Evolutionary conservation across 1,140 invertebrate species (phyloP).

Genomic region (Drosophila nigromelanica): DNA sequence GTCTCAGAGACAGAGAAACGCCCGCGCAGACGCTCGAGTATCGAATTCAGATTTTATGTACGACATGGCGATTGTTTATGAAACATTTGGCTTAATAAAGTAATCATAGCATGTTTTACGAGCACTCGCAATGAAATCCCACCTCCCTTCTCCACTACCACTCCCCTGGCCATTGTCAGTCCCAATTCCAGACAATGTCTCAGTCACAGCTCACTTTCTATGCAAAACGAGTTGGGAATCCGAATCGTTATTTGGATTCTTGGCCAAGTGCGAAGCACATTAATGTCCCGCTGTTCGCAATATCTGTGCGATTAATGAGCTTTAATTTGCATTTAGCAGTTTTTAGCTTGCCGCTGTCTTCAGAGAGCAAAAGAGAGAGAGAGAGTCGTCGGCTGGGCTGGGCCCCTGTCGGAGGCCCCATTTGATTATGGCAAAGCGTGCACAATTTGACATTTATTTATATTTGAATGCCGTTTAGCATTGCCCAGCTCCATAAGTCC

Average conservation of each 20-base stretch:
- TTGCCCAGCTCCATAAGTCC: constrained; percentile 63
- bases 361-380: constrained; percentile 6
- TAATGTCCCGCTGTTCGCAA: constrained; percentile 71
- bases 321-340: constrained; percentile 80
- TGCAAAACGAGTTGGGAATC: constrained; percentile 64
- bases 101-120: constrained; percentile 80
- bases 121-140: constrained; percentile 46
- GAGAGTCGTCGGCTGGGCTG: not conserved
- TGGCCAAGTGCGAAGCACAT: constrained; percentile 72
- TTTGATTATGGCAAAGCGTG: constrained; percentile 74
- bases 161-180: not conserved
- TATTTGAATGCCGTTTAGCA: constrained; percentile 79
- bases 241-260: constrained; percentile 26
- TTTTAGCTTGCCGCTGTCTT: constrained; percentile 26
- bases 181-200: constrained; percentile 2
- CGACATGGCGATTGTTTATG: constrained; percentile 79
- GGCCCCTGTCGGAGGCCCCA: constrained; percentile 8
- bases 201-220: constrained; percentile 59
- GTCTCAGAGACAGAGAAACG: constrained; percentile 40
- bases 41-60: constrained; percentile 73
- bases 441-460: constrained; percentile 81
- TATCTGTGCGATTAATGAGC: constrained; percentile 76
- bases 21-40: constrained; percentile 58
- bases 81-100: constrained; percentile 81
- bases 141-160: not conserved